Evolutionary conservation across 2,113 vertebrate genomes (phyloP).

Genomic region (Formicarius rufipectus): DNA sequence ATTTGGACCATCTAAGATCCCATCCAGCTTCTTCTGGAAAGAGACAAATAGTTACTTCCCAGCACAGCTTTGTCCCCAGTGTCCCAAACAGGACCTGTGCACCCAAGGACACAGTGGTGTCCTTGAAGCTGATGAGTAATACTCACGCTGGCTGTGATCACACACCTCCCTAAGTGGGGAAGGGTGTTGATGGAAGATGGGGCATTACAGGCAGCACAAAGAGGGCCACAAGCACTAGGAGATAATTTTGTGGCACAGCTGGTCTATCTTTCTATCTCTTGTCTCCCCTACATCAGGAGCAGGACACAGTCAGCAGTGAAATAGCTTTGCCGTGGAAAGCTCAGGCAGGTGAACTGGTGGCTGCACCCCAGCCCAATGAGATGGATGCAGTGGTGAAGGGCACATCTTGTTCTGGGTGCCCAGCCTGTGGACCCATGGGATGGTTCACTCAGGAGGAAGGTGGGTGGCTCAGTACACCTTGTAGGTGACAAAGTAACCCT

Average conservation of each 20-base stretch:
- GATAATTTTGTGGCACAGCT: not conserved
- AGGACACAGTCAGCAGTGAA: not conserved
- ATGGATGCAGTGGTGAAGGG: not conserved
- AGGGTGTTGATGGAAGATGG: not conserved
- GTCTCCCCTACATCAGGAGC: not conserved
- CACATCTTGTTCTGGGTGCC: not conserved
- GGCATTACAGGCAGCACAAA: not conserved
- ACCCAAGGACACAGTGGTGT: not conserved
- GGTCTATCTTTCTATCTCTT: not conserved
- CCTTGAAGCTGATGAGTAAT: not conserved
- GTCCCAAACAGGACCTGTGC: rapidly evolving
- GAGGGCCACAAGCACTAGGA: not conserved
- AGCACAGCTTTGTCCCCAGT: not conserved
- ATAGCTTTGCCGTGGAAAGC: not conserved
- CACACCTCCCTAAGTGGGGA: not conserved
- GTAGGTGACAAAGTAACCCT: not conserved
- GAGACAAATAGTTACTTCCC: not conserved
- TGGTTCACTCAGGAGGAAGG: not conserved
- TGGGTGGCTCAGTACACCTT: not conserved
- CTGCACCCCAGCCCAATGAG: rapidly evolving
- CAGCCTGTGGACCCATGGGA: not conserved
- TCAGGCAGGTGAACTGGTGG: not conserved
- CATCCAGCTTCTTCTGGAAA: not conserved
- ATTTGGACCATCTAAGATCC: not conserved
- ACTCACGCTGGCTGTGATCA: not conserved